Evolutionary conservation across 2,113 vertebrate species (phyloP), one percentile per base, ranked within the genome.

Genomic region (Asarcornis scutulata): DNA sequence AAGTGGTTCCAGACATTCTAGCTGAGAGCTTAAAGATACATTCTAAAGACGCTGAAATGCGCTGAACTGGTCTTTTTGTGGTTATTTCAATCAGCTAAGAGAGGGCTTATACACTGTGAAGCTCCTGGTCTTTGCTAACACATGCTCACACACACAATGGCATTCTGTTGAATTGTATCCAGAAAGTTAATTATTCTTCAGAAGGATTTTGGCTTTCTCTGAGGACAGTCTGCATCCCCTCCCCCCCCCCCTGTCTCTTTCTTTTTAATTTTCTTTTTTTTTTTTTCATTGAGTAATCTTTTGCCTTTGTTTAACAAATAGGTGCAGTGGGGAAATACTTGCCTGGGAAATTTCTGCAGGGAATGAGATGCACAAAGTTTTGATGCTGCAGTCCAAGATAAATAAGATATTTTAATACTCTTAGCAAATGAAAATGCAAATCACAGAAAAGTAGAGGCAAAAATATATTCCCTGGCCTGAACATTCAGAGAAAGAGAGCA

Each of bases 341-440:
- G 73, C 71, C 91, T 96, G 81, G 80, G 83, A 96, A 94, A 97
- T 85, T 87, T 73, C 93, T 92, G 44, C 29, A 87, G 88, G 91
- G 72, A 78, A 82, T 88, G 76, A 93, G 63, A 84, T 62, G 50
- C 59, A 91, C 44, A 91, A 83, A 76, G 83, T 91, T 66, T 90
- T 69, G 60, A 86, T 82, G 77, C 80, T 96, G 83, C 90, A 86
- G 77, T 83, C 90, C 88, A 92, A 91, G 80, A 96, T 96, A 95
- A 96, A 95, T 66, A 93, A 88, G 67, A 82, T 50, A 71, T 34
- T 67, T 23, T 76, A 82, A 91, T 64, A 85, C 50, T 89, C 59
- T 91, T 67, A 79, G 86, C 55, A 92, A 97, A 95, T 94, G 83
- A 93, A 95, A 96, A 97, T 94, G 95, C 77, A 94, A 94, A 94